Base-by-base conservation (phyloP, 2,888 invertebrate species). In the Andrena trimmerana region DNA sequence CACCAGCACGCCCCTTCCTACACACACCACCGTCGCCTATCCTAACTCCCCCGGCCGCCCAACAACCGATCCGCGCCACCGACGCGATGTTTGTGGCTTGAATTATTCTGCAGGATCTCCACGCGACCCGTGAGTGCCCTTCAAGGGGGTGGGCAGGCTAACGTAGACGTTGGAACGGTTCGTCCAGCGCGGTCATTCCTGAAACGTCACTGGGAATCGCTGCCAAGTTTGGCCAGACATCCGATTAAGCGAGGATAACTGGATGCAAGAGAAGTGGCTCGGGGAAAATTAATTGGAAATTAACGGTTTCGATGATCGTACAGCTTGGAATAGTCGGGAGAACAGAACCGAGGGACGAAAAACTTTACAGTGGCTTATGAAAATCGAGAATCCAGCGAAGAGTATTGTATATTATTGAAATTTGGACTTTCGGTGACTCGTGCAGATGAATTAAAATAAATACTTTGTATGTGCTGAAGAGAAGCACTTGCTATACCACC, bases 41-140 rank as follows among this genome's bases (percentile, higher is more conserved):
- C 67, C 68, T 70, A 52, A 73, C 70, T 65, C 57, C 50, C 81
- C 81, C 67, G 8, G 62, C 72, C 85, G 73, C 85, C 86, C 78
- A 76, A 78, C 81, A 80, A 75, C 73, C 83, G 88, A 87, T 88
- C 88, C 88, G 84, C 85, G 80, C 80, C 76, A 80, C 75, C 76
- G 78, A 87, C 89, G 85, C 85, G 84, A 88, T 90, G 87, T 89
- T 90, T 90, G 91, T 79, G 88, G 88, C 84, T 89, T 86, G 87
- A 90, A 91, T 91, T 90, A 90, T 91, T 89, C 87, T 81, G 59
- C 52, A 65, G 83, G 77, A 87, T 88, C 86, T 89, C 87, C 70
- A 42, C 80, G 71, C 77, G 77, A 52, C 57, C 67, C 62, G 10
- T 68, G 72, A 84, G 80, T 79, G 50, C 72, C 77, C 69, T 86